Conservation (phyloP, 2,888 invertebrate species). For the Pandemis heparana region DNA sequence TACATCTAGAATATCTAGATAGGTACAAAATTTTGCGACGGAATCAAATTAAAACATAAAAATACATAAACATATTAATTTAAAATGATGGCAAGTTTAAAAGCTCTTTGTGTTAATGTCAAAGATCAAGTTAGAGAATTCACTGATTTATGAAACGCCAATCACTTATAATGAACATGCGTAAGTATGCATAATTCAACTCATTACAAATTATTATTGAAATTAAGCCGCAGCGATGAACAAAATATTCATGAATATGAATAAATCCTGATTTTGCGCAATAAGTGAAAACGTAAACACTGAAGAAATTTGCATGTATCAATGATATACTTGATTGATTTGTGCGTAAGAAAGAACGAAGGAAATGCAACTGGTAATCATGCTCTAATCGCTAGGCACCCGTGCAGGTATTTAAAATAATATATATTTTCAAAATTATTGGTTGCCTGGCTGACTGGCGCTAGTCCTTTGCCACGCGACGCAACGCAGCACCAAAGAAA, state of each 20-base stretch:
- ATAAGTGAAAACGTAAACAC: conserved; percentile 31
- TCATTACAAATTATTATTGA: conserved; percentile 3
- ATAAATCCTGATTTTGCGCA: conserved; percentile 25
- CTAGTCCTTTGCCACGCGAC: too few relatives aligned
- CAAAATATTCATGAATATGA: conserved; percentile 20
- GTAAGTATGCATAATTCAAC: not conserved
- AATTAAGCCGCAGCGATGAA: conserved; percentile 4
- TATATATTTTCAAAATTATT: too few relatives aligned
- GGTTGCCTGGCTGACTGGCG: too few relatives aligned
- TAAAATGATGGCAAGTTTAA: too few relatives aligned
- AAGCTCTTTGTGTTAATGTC: not conserved
- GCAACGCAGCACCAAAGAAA: too few relatives aligned
- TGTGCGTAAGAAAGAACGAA: conserved; percentile 23
- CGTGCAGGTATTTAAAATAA: too few relatives aligned
- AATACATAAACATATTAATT: too few relatives aligned
- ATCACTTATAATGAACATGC: not conserved
- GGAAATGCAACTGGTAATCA: not conserved
- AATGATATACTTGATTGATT: conserved; percentile 37
- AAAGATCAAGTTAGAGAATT: not conserved
- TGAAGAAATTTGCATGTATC: conserved; percentile 27
- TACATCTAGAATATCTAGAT: too few relatives aligned
- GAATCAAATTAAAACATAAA: too few relatives aligned
- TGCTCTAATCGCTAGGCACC: not conserved
- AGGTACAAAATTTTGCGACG: too few relatives aligned
- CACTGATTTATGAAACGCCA: not conserved